phyloP scores from a whole-genome alignment of 2,888 invertebrate genomes.

The Disparrhopalites patrizii region DNA sequence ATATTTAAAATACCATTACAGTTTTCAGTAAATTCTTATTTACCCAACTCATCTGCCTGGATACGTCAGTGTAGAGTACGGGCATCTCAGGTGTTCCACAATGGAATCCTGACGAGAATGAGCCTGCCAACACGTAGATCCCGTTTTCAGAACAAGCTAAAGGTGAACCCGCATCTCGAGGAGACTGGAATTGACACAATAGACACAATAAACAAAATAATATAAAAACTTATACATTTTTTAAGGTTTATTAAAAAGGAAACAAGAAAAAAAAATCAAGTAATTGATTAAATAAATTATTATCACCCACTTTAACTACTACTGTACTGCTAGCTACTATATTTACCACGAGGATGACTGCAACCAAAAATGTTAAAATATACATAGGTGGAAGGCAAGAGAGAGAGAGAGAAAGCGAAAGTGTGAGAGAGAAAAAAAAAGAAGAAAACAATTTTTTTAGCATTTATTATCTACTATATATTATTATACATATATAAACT shows the following conservation, averaged over 20 bases:
- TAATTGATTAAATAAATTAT: not conserved
- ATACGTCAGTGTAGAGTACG: conserved; percentile 40
- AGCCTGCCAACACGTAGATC: conserved; percentile 35
- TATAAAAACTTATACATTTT: no score
- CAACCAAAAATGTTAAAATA: no score
- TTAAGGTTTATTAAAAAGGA: no score
- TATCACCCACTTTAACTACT: no score
- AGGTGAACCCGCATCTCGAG: conserved; percentile 44
- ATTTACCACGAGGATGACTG: no score
- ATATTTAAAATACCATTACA: conserved; percentile 25
- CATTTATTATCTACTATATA: conserved; percentile 1
- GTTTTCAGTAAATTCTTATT: conserved; percentile 24
- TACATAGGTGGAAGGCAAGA: no score
- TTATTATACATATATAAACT: not conserved
- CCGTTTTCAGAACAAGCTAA: conserved; percentile 35
- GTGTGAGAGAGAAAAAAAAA: no score
- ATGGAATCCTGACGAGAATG: conserved; percentile 45
- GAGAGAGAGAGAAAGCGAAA: no score
- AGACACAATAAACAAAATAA: no score
- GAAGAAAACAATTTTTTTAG: no score
- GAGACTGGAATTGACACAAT: conserved; percentile 29
- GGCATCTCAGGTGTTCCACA: conserved; percentile 39
- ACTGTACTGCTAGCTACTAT: no score
- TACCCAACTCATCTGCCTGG: conserved; percentile 32
- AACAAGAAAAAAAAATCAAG: not conserved